Evolutionary conservation across 2,888 invertebrate genomes (phyloP).

Genomic region (Rhingia campestris): DNA sequence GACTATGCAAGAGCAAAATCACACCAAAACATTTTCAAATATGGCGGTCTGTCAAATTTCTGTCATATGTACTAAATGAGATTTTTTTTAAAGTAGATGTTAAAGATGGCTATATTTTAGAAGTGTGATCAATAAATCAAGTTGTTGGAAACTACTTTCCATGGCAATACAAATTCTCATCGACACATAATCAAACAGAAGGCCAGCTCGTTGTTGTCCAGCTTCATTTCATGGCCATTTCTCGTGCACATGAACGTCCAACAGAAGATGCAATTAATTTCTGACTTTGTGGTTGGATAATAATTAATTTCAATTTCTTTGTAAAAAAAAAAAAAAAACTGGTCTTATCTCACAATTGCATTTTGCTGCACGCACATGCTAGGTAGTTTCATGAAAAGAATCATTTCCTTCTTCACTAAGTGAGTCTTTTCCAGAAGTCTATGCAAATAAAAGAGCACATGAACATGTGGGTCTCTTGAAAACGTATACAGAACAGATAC

Average conservation of each 20-base stretch:
- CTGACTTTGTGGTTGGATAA: slow-evolving; percentile 11
- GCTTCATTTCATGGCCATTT: not conserved
- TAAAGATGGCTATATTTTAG: too few relatives aligned
- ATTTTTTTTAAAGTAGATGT: too few relatives aligned
- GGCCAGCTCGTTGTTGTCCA: not conserved
- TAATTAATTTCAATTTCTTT: slow-evolving; percentile 17
- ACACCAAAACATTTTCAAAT: too few relatives aligned
- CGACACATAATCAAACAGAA: too few relatives aligned
- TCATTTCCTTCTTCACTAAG: not conserved
- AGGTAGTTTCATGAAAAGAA: slow-evolving; percentile 19
- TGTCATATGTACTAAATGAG: too few relatives aligned
- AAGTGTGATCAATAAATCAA: too few relatives aligned
- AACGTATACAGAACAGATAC: not conserved
- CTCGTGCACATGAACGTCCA: not conserved
- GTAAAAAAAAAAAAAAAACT: too few relatives aligned
- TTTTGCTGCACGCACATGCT: not conserved
- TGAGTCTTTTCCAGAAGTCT: slow-evolving; percentile 3
- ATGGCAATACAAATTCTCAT: too few relatives aligned
- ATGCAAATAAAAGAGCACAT: slow-evolving; percentile 18
- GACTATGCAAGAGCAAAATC: too few relatives aligned
- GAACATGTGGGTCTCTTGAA: slow-evolving; percentile 22
- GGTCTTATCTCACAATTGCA: too few relatives aligned
- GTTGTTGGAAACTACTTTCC: too few relatives aligned
- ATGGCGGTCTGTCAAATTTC: too few relatives aligned
- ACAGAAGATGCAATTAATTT: slow-evolving; percentile 23